Percentiles rank a stretch among this genome's conserved stretches.
phyloP scores from a whole-genome alignment of 2,797 vertebrate species.

The Rhabdophis nuchalis region DNA sequence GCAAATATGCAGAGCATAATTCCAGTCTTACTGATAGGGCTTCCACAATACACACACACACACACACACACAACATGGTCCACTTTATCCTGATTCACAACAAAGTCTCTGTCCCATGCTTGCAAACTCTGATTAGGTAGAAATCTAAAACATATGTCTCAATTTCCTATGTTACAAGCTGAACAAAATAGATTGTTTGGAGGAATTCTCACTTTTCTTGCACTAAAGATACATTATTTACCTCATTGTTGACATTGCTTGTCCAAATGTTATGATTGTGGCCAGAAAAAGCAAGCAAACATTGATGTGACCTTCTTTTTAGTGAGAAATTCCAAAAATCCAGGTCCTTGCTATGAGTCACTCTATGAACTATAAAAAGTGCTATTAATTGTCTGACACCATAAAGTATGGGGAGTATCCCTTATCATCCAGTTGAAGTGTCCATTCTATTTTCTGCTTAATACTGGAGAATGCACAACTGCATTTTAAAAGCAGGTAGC shows the following conservation, averaged over 20 bases:
- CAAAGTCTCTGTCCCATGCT: not conserved
- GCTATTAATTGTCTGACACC: not conserved
- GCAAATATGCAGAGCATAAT: not conserved
- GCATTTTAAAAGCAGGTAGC: not conserved
- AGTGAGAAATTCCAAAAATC: conserved; percentile 1
- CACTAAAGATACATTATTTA: not conserved
- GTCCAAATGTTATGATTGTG: conserved; percentile 18
- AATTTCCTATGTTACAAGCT: not conserved
- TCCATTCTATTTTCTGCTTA: not conserved
- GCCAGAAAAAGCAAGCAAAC: not conserved
- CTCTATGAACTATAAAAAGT: not conserved
- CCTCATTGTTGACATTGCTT: not conserved
- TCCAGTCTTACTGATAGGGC: not conserved
- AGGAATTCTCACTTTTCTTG: not conserved
- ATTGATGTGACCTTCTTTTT: not conserved
- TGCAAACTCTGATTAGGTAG: not conserved
- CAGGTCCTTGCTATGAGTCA: not conserved
- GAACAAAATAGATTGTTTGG: not conserved
- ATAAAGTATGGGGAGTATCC: not conserved
- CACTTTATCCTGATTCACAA: not conserved
- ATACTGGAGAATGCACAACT: not conserved
- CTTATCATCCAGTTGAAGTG: not conserved
- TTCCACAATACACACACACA: no score
- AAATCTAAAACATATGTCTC: not conserved
- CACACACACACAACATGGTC: no score